A percentile compares a stretch with the other conserved stretches of the same genome.
Conservation (phyloP, 2,888 invertebrate genomes). For the Copidosoma aretas region DNA sequence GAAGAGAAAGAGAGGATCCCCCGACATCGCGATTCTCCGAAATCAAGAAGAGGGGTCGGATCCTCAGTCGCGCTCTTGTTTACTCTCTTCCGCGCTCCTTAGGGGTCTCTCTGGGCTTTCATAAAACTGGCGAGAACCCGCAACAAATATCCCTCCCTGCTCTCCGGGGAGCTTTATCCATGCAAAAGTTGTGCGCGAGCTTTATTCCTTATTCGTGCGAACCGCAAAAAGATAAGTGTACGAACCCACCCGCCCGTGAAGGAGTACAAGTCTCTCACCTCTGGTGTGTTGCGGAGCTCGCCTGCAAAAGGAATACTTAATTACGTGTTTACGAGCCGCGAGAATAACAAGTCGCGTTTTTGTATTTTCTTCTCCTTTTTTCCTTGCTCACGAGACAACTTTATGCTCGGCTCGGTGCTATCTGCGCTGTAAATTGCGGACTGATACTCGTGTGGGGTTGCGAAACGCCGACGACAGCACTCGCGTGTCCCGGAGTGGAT, state of each 20-base stretch:
- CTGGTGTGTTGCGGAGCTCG: background rate
- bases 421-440: conserved; percentile 22
- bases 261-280: background rate
- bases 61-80: conserved; percentile 3
- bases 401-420: conserved; percentile 11
- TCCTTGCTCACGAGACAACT: background rate
- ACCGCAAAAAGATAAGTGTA: conserved; percentile 34
- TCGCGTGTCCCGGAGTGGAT: too few species aligned
- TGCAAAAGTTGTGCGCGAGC: conserved; percentile 27
- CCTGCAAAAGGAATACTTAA: conserved; percentile 33
- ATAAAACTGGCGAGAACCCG: background rate
- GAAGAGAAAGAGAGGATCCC: background rate
- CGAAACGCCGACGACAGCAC: background rate
- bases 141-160: background rate
- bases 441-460: background rate
- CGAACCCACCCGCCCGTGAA: too few species aligned
- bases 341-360: background rate
- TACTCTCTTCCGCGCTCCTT: background rate
- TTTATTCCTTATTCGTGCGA: conserved; percentile 25
- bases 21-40: conserved; percentile 20
- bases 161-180: conserved; percentile 31
- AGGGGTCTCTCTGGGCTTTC: conserved; percentile 9
- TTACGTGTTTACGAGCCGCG: conserved; percentile 31
- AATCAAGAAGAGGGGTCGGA: conserved; percentile 15
- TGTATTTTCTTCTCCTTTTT: conserved; percentile 4